A percentile compares a stretch with the other conserved stretches of the same genome.
These are phyloP conservation scores for Cervus canadensis DNA, from an alignment of 2,113 vertebrate species.

Conservation along the genomic window DNA sequence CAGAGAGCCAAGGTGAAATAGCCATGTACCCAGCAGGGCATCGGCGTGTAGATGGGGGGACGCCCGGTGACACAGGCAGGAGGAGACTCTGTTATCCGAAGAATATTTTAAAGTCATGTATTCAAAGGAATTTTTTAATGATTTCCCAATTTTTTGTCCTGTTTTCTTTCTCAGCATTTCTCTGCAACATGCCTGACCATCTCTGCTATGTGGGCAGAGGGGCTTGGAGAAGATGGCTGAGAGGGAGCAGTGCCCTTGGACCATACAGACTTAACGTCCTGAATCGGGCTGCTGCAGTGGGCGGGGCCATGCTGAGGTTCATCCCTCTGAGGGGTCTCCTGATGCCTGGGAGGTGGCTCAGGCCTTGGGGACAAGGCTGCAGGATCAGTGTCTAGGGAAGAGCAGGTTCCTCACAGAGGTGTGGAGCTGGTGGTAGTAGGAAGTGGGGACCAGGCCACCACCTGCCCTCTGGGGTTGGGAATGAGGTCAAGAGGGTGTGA, in stretches of 20 bases:
- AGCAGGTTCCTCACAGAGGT: rapidly evolving
- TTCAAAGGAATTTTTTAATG: neutral
- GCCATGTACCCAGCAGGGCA: rapidly evolving
- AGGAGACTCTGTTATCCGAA: neutral
- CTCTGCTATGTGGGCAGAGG: rapidly evolving
- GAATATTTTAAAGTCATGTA: neutral
- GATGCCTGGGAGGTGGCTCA: neutral
- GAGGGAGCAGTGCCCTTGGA: neutral
- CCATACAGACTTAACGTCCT: rapidly evolving
- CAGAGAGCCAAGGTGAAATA: rapidly evolving
- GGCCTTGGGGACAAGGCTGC: rapidly evolving
- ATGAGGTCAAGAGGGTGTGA: neutral
- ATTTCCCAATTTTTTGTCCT: neutral
- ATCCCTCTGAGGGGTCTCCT: neutral
- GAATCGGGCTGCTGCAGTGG: neutral
- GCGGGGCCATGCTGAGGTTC: rapidly evolving
- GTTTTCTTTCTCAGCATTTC: no score
- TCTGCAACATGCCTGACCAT: rapidly evolving
- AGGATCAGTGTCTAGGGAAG: neutral
- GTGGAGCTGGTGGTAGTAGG: rapidly evolving
- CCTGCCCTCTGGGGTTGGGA: neutral
- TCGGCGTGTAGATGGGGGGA: rapidly evolving
- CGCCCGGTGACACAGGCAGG: rapidly evolving
- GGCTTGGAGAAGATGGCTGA: neutral
- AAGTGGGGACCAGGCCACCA: neutral